phyloP scores from a whole-genome alignment of 2,113 vertebrate genomes.

The Caloenas nicobarica region DNA sequence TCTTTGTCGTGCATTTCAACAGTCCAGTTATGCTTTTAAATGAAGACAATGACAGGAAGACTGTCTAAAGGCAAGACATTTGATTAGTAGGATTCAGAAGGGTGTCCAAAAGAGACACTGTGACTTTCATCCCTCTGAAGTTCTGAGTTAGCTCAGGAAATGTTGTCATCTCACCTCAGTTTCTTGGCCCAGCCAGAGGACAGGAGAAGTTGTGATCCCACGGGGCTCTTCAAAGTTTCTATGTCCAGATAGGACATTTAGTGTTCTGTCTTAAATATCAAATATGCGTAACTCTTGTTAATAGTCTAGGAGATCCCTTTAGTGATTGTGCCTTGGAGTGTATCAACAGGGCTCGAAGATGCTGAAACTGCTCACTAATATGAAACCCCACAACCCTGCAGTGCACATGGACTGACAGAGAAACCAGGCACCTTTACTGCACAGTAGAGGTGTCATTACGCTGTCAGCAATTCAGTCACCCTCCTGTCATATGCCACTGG shows the following conservation, averaged over 20 bases:
- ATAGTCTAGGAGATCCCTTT: not conserved
- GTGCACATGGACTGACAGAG: not conserved
- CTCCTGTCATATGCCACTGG: not conserved
- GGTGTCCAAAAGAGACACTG: not conserved
- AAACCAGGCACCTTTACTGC: not conserved
- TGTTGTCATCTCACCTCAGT: not conserved
- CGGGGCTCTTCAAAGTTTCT: not conserved
- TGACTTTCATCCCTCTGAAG: not conserved
- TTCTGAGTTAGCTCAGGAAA: not conserved
- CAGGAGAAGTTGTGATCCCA: not conserved
- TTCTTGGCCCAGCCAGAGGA: not conserved
- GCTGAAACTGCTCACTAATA: not conserved
- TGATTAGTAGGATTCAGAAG: not conserved
- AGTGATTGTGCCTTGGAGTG: not conserved
- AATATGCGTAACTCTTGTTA: not conserved
- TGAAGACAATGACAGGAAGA: not conserved
- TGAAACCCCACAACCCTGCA: not conserved
- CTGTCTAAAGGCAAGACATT: not conserved
- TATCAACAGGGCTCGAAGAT: not conserved
- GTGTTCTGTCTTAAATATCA: not conserved
- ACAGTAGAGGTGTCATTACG: not conserved
- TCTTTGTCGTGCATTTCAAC: no score
- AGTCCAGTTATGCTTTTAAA: not conserved
- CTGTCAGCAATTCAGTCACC: not conserved
- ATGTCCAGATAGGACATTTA: not conserved